Base-by-base conservation (phyloP, 2,888 invertebrate species). In the Orchesellides sinensis region DNA sequence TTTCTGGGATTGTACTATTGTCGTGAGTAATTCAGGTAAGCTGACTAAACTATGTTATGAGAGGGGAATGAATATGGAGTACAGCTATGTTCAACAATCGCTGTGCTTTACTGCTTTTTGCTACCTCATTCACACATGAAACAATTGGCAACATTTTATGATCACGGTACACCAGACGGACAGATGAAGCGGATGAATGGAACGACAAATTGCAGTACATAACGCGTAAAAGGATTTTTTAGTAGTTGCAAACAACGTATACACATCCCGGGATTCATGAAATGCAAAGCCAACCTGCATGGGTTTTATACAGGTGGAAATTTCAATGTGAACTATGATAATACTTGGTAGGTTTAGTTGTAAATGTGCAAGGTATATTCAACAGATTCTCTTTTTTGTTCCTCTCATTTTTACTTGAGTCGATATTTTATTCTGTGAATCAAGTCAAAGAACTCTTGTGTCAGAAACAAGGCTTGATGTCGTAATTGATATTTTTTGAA, bases 131-230 rank as follows among this genome's bases (percentile, higher is more conserved):
- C 80, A 73, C 80, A 81, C 80, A 81, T 59, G 72, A 79, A 79
- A 69, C 59, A 77, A 77, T 77, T 68, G 59, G 27, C 65, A 69
- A 32, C 47, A 79, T 66, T 59, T 79, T 72, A 65, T 72, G 79
- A 80, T 80, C 80, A 80, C 59, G 80, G 65, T 80, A 80, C 66
- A 73, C 80, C 68, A 73, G 80, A 73, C 80, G 73, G 73, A 80
- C 80, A 80, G 80, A 80, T 80, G 80, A 80, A 80, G 80, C 80
- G 80, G 80, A 80, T 80, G 80, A 80, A 68, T 80, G 73, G 73
- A 73, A 80, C 73, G 52, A 80, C 73, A 80, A 80, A 80, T 80
- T 80, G 80, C 61, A 72, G 73, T 73, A 66, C 80, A 80, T 68
- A 80, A 80, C 80, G 80, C 80, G 73, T 80, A 73, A 80, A 25